Evolutionary conservation across 2,113 vertebrate genomes (phyloP).

Genomic region (Melanocharis versteri): DNA sequence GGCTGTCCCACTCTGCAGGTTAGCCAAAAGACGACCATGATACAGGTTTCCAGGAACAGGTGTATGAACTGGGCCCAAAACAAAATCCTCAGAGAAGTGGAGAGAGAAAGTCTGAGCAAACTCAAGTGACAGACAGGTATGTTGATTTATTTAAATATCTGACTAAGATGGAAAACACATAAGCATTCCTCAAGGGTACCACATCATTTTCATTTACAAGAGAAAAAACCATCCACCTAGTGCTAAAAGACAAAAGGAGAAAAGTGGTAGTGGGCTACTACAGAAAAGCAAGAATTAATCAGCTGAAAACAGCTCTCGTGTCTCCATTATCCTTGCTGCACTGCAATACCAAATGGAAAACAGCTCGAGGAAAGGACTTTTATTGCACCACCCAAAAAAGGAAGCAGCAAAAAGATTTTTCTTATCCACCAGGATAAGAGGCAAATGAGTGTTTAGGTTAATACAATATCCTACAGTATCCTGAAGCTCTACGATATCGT

Average conservation of each 20-base stretch:
- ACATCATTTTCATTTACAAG: not conserved
- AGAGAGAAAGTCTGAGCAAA: not conserved
- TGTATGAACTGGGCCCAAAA: not conserved
- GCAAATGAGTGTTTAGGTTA: not conserved
- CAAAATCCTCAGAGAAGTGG: not conserved
- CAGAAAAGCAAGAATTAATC: not conserved
- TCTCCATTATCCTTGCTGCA: not conserved
- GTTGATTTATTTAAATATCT: not conserved
- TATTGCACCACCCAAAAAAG: not conserved
- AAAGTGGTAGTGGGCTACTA: accelerated
- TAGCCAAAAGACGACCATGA: not conserved
- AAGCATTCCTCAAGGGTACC: not conserved
- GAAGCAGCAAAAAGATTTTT: not conserved
- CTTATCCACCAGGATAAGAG: not conserved
- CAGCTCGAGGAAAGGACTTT: accelerated
- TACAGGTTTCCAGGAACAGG: not conserved
- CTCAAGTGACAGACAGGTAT: not conserved
- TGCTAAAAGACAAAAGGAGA: not conserved
- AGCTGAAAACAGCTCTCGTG: not conserved
- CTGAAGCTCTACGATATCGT: not conserved
- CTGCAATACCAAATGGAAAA: not conserved
- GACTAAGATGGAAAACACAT: not conserved
- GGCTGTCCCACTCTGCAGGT: not conserved
- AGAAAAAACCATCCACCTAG: not conserved
- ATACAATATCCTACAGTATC: not conserved